phyloP scores from a whole-genome alignment of 2,113 vertebrate species.

The Polypterus bichir region DNA sequence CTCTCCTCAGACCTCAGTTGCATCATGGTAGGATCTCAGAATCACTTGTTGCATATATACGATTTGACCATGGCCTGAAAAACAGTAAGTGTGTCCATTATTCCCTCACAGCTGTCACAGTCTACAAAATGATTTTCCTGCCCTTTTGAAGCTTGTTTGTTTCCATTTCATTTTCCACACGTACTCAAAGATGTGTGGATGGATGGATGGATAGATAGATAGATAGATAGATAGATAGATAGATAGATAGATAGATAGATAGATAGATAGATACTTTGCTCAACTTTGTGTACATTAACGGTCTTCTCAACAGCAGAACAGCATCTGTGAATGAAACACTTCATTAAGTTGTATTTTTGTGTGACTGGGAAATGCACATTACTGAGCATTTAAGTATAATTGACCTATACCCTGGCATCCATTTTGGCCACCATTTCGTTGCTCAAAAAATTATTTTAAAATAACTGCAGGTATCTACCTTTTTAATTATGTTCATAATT shows the following conservation, averaged over 20 bases:
- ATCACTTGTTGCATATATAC: constrained; percentile 20
- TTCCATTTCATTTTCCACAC: background rate
- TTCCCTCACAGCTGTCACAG: background rate
- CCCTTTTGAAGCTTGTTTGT: background rate
- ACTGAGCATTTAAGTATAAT: too few relatives aligned
- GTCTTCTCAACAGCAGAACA: too few relatives aligned
- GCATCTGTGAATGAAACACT: too few relatives aligned
- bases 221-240: background rate
- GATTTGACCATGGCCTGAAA: constrained; percentile 22
- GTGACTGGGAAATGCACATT: too few relatives aligned
- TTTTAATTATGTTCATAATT: too few relatives aligned
- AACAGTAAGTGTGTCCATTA: constrained; percentile 14
- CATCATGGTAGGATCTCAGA: constrained; percentile 14
- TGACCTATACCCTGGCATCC: too few relatives aligned
- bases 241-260: background rate
- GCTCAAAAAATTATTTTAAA: too few relatives aligned
- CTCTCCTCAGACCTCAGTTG: constrained; percentile 24
- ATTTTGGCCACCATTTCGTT: too few relatives aligned
- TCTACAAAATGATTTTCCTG: background rate
- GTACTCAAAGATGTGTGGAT: too few relatives aligned
- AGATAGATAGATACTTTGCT: background rate
- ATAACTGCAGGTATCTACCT: too few relatives aligned
- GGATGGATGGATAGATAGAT: background rate
- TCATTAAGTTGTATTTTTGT: too few relatives aligned
- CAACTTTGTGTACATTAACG: too few relatives aligned